Evolutionary conservation across 53 echinoderm and acorn worm genomes (phyloP).

Genomic region (Mesocentrotus franciscanus): DNA sequence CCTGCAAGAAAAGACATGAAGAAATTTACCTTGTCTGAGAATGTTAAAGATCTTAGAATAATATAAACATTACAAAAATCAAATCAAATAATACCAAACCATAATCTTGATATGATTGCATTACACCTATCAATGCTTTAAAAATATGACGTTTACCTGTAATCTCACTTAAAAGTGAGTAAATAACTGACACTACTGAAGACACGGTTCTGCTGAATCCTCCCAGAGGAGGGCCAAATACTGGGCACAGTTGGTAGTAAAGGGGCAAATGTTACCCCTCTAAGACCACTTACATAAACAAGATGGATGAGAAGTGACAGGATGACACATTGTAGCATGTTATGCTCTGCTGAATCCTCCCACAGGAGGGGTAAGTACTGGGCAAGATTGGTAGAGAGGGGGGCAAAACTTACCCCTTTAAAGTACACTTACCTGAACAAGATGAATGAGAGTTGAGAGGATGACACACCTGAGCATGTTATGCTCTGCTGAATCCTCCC

Average conservation of each 20-base stretch:
- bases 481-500: constrained; percentile 98
- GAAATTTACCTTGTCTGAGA: background rate
- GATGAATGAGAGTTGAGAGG: constrained; percentile 89
- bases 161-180: too few relatives aligned
- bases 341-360: constrained; percentile 94
- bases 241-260: too few relatives aligned
- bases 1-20: constrained; percentile 68
- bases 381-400: constrained; percentile 79
- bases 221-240: too few relatives aligned
- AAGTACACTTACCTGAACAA: constrained; percentile 84
- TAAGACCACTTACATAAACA: background rate
- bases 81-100: too few relatives aligned
- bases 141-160: too few relatives aligned
- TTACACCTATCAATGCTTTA: too few relatives aligned
- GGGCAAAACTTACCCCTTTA: constrained; percentile 28
- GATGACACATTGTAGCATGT: constrained; percentile 96
- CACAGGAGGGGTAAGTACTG: constrained; percentile 90
- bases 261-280: constrained; percentile 70
- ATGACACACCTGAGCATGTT: constrained; percentile 98
- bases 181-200: too few relatives aligned
- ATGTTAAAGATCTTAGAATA: background rate
- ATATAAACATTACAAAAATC: too few relatives aligned
- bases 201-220: too few relatives aligned
- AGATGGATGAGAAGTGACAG: constrained; percentile 86
- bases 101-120: too few relatives aligned